phyloP scores from a whole-genome alignment of 2,797 vertebrate species.

The Spinus pinus region DNA sequence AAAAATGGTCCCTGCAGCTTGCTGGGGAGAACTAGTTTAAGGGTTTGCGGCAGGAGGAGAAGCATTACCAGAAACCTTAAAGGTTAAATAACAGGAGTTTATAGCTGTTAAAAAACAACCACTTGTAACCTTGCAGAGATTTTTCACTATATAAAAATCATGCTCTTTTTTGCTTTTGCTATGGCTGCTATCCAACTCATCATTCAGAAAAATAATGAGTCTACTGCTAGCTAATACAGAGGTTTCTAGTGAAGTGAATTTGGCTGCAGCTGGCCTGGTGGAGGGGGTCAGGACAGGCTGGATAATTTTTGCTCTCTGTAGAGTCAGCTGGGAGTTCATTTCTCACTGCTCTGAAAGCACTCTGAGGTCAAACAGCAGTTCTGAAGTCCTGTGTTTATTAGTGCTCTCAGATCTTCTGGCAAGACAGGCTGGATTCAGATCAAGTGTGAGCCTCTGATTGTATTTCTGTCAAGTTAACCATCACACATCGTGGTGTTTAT shows the following conservation, averaged over 20 bases:
- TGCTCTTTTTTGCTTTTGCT: neutral
- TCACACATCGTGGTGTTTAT: neutral
- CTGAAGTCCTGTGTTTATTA: neutral
- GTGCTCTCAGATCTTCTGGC: neutral
- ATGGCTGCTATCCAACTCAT: neutral
- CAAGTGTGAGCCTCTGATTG: neutral
- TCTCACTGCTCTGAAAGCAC: neutral
- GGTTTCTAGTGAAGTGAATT: neutral
- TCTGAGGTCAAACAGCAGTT: neutral
- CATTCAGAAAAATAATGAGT: neutral
- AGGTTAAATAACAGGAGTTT: neutral
- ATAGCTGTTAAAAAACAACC: neutral
- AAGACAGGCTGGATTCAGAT: neutral
- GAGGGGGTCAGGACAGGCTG: neutral
- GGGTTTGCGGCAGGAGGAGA: neutral
- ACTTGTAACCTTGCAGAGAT: neutral
- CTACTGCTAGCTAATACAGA: neutral
- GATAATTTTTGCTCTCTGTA: neutral
- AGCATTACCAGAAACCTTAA: neutral
- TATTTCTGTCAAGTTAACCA: conserved; percentile 20
- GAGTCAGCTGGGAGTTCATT: neutral
- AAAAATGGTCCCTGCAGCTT: neutral
- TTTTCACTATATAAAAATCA: neutral
- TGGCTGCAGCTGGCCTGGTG: neutral
- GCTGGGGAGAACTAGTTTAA: neutral